These are phyloP conservation scores for Dasypus novemcinctus DNA, from an alignment of 2,113 vertebrate genomes.

Conservation along the genomic window DNA sequence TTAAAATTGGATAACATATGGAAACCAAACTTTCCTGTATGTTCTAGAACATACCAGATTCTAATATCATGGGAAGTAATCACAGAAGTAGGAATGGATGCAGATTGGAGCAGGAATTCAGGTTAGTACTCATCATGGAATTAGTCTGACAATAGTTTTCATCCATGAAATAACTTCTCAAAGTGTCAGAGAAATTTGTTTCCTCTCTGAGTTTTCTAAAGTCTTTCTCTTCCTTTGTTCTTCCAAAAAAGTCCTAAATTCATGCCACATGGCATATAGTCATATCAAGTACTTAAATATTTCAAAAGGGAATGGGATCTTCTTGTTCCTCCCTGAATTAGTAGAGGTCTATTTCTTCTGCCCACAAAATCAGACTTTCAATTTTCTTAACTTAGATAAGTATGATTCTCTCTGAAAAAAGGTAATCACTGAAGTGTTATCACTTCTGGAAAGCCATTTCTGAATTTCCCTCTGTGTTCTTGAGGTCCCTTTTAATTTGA, in stretches of 20 bases:
- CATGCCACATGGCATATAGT: background rate
- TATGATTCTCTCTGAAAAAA: background rate
- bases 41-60: background rate
- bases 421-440: background rate
- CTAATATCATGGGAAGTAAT: background rate
- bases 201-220: too few species aligned
- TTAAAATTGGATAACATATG: background rate
- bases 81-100: accelerated
- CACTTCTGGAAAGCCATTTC: background rate
- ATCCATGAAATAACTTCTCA: background rate
- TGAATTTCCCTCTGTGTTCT: background rate
- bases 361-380: background rate
- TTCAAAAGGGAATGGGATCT: background rate
- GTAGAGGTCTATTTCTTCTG: background rate
- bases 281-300: background rate
- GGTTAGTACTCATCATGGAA: background rate
- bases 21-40: background rate
- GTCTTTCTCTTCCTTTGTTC: background rate
- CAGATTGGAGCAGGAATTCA: background rate
- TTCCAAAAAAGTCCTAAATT: background rate
- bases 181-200: too few species aligned
- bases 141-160: background rate
- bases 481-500: background rate
- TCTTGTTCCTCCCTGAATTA: background rate
- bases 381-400: background rate